Evolutionary conservation across 2,797 vertebrate genomes (phyloP).

Genomic region (Todus mexicanus): DNA sequence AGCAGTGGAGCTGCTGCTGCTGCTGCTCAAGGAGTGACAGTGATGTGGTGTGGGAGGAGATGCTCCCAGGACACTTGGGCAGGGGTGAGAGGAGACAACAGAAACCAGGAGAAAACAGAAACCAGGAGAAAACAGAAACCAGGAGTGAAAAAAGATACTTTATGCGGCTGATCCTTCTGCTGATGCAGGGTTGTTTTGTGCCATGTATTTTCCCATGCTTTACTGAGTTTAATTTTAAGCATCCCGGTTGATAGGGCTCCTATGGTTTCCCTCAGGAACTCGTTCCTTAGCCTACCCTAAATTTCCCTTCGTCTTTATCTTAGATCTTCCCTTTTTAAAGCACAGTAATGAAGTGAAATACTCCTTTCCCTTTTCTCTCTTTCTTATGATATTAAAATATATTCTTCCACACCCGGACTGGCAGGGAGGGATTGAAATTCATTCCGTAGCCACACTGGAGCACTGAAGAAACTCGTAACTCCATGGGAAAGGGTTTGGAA

Average conservation of each 20-base stretch:
- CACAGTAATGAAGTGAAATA: constrained; percentile 47
- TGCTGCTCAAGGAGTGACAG: not conserved
- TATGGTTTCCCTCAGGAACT: constrained; percentile 50
- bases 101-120: not conserved
- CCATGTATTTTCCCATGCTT: not conserved
- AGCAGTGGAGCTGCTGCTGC: not conserved
- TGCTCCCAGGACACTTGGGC: accelerated
- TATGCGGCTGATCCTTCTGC: not conserved
- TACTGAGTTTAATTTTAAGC: constrained; percentile 25
- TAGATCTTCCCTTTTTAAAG: constrained; percentile 42
- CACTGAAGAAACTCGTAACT: not conserved
- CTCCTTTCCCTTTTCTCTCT: not conserved
- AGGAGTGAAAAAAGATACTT: not conserved
- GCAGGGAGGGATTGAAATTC: not conserved
- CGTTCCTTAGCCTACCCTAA: not conserved
- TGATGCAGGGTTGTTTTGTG: not conserved
- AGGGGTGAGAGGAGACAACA: not conserved
- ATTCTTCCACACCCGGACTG: constrained; percentile 15
- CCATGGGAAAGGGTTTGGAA: not conserved
- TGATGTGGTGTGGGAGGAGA: not conserved
- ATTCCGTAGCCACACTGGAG: not conserved
- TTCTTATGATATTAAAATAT: constrained; percentile 44
- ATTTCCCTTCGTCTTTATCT: constrained; percentile 56
- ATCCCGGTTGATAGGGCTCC: not conserved
- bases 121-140: not conserved